Evolutionary conservation across 2,888 invertebrate species (phyloP).

Genomic region (Lordiphosa fenestrarum): DNA sequence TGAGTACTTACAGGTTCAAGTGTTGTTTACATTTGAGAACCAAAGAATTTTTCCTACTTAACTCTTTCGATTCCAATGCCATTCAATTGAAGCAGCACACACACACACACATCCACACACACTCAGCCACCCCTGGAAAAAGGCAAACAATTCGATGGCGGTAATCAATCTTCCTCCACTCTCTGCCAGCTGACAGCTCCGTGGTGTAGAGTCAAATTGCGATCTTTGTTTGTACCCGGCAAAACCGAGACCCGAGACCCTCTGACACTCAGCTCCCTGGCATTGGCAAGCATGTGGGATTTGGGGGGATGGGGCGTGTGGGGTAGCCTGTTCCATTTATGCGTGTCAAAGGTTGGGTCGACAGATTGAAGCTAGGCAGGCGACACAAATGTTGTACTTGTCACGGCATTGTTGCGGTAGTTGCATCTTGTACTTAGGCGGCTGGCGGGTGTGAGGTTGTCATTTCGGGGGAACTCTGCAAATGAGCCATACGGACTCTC

Average conservation of each 20-base stretch:
- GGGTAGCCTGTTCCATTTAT: constrained; percentile 68
- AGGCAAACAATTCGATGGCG: constrained; percentile 80
- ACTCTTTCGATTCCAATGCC: constrained; percentile 75
- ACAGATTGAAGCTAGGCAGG: constrained; percentile 68
- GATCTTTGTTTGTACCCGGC: constrained; percentile 71
- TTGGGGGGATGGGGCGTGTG: constrained; percentile 5
- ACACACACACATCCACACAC: constrained; percentile 16
- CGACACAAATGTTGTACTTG: constrained; percentile 76
- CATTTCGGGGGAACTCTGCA: constrained; percentile 17
- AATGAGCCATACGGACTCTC: constrained; percentile 47
- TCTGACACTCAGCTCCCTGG: constrained; percentile 27
- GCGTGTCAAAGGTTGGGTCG: constrained; percentile 77
- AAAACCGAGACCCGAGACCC: constrained; percentile 32
- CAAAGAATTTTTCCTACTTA: constrained; percentile 57
- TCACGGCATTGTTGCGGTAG: constrained; percentile 74
- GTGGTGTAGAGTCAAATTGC: constrained; percentile 80
- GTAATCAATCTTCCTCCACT: constrained; percentile 81
- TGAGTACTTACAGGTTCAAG: constrained; percentile 32
- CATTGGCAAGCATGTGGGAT: constrained; percentile 19
- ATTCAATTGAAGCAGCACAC: constrained; percentile 61
- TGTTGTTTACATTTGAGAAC: constrained; percentile 70
- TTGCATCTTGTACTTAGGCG: constrained; percentile 59
- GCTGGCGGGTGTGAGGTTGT: background rate
- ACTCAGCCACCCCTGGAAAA: constrained; percentile 24
- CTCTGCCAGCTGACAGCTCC: constrained; percentile 80